These are phyloP conservation scores for Xylophagus ater DNA, from an alignment of 2,888 invertebrate genomes.

Conservation along the genomic window DNA sequence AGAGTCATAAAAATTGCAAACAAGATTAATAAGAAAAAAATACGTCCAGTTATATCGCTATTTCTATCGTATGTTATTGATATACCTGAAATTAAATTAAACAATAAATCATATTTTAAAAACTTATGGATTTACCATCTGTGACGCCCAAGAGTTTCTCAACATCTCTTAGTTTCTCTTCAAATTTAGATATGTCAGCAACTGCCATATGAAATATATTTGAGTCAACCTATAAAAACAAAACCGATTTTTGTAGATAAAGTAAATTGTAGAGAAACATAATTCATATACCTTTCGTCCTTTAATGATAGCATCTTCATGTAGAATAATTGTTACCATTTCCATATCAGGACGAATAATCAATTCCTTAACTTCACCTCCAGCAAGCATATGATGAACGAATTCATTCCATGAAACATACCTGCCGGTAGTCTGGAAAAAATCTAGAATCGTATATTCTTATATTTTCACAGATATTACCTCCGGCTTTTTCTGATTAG, in stretches of 20 bases:
- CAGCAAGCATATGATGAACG: slow-evolving; percentile 83
- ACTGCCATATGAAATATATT: slow-evolving; percentile 74
- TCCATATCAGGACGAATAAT: slow-evolving; percentile 75
- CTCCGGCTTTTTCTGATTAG: slow-evolving; percentile 62
- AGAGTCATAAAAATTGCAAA: slow-evolving; percentile 56
- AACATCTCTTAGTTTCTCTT: slow-evolving; percentile 76
- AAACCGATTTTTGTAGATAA: slow-evolving; percentile 7
- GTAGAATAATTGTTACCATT: slow-evolving; percentile 71
- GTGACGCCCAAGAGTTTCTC: slow-evolving; percentile 71
- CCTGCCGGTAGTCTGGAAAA: slow-evolving; percentile 40
- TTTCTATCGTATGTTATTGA: slow-evolving; percentile 75
- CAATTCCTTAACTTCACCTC: slow-evolving; percentile 86
- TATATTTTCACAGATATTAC: slow-evolving; percentile 33
- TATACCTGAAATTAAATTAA: slow-evolving; percentile 42
- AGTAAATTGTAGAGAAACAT: too few relatives aligned
- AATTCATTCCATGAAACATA: slow-evolving; percentile 96
- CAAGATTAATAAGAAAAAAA: slow-evolving; percentile 57
- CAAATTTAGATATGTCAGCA: slow-evolving; percentile 73
- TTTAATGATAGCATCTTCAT: slow-evolving; percentile 78
- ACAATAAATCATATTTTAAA: not conserved
- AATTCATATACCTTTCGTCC: slow-evolving; percentile 47
- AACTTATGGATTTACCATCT: slow-evolving; percentile 44
- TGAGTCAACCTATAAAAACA: slow-evolving; percentile 44
- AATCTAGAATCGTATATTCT: slow-evolving; percentile 4
- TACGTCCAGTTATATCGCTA: slow-evolving; percentile 58